Conservation (phyloP, 1,140 invertebrate genomes). For the Eumaeus atala region DNA sequence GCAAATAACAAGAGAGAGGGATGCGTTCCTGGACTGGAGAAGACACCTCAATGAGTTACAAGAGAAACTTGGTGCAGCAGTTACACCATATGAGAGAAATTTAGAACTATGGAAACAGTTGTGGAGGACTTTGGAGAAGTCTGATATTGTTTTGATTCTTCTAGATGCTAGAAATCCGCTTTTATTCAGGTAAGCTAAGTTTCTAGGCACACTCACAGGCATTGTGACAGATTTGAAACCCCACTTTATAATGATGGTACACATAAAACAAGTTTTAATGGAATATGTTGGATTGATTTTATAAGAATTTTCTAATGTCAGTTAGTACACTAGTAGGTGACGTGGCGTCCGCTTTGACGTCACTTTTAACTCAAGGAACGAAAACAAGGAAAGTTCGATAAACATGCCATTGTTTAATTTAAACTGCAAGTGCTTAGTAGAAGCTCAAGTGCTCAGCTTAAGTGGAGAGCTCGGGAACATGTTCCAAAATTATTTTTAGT, state of each 20-base stretch:
- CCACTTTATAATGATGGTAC: not conserved
- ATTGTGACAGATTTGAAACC: too few relatives aligned
- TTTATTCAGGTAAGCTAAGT: slow-evolving; percentile 85
- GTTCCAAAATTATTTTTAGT: too few relatives aligned
- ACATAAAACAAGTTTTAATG: not conserved
- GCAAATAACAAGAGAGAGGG: slow-evolving; percentile 84
- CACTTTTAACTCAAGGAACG: too few relatives aligned
- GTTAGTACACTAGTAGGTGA: too few relatives aligned
- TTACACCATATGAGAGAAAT: slow-evolving; percentile 99
- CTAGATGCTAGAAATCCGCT: slow-evolving; percentile 98
- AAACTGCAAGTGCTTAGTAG: too few relatives aligned
- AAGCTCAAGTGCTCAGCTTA: too few relatives aligned
- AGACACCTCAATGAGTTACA: slow-evolving; percentile 85
- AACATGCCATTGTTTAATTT: too few relatives aligned
- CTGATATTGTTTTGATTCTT: slow-evolving; percentile 96
- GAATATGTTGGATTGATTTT: not conserved
- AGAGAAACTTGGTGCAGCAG: slow-evolving; percentile 80
- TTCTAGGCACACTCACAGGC: too few relatives aligned
- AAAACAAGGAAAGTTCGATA: too few relatives aligned
- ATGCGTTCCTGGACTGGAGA: slow-evolving; percentile 92
- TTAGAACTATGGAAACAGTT: slow-evolving; percentile 98
- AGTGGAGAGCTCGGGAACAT: too few relatives aligned
- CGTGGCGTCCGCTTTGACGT: too few relatives aligned
- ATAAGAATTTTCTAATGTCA: too few relatives aligned
- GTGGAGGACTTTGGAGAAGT: slow-evolving; percentile 98